Evolutionary conservation across 2,113 vertebrate genomes (phyloP).

Genomic region (Xiphias gladius): DNA sequence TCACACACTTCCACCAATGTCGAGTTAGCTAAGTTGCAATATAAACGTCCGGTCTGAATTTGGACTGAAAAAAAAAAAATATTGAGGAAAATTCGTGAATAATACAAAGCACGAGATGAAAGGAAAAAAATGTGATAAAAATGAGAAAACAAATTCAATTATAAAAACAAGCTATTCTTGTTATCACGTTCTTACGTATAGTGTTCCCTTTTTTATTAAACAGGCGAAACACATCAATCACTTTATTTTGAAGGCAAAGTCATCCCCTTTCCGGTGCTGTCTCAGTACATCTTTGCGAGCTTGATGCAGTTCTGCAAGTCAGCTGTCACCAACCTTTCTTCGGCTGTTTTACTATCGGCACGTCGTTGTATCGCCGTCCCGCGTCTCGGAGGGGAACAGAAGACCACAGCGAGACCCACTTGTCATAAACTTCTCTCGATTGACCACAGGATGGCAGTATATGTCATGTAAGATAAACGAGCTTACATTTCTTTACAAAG

Average conservation of each 20-base stretch:
- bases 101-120: neutral
- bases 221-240: accelerated
- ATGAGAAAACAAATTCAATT: accelerated
- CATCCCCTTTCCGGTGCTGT: accelerated
- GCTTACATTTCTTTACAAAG: neutral
- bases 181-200: accelerated
- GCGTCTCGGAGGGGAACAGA: slow-evolving; percentile 20
- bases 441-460: slow-evolving; percentile 61
- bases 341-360: neutral
- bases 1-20: neutral
- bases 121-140: neutral
- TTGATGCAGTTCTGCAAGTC: neutral
- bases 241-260: slow-evolving; percentile 25
- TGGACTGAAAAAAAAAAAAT: neutral
- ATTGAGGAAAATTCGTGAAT: accelerated
- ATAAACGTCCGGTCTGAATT: slow-evolving; percentile 15
- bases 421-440: neutral
- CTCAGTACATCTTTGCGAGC: neutral
- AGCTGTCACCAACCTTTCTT: neutral
- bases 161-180: neutral
- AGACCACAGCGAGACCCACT: neutral
- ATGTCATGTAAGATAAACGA: neutral
- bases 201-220: accelerated
- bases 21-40: neutral
- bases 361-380: slow-evolving; percentile 11